Percentiles rank a stretch among this genome's conserved stretches.
Conservation (phyloP, 1,140 invertebrate species). For the Anastrepha obliqua region DNA sequence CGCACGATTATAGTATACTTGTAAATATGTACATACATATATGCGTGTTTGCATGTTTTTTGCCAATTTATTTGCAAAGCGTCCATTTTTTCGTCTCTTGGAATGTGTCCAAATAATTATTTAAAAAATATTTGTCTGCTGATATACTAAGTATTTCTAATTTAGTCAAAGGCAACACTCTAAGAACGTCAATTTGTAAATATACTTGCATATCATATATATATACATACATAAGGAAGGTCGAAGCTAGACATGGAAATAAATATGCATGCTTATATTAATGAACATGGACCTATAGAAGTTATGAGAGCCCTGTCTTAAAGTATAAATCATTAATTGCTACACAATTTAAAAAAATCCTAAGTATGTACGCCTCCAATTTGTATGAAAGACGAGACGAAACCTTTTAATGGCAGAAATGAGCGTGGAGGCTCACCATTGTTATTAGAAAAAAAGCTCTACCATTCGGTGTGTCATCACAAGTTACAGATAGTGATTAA, state of each 20-base stretch:
- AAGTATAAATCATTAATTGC: too few relatives aligned
- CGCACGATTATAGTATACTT: too few relatives aligned
- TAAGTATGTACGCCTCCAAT: too few relatives aligned
- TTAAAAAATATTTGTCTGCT: slow-evolving; percentile 52
- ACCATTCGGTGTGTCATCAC: too few relatives aligned
- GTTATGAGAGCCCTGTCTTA: too few relatives aligned
- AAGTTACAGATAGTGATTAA: too few relatives aligned
- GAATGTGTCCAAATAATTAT: slow-evolving; percentile 41
- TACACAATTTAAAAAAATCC: too few relatives aligned
- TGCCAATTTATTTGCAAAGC: background rate
- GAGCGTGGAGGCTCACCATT: too few relatives aligned
- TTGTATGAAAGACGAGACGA: too few relatives aligned
- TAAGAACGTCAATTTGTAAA: background rate
- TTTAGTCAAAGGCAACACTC: slow-evolving; percentile 27
- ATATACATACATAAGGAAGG: background rate
- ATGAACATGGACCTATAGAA: background rate
- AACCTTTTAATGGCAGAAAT: too few relatives aligned
- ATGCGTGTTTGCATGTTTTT: background rate
- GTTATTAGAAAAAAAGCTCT: too few relatives aligned
- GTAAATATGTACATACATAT: background rate
- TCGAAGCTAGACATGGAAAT: slow-evolving; percentile 18
- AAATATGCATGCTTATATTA: background rate
- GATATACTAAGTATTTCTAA: slow-evolving; percentile 51
- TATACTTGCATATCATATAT: background rate
- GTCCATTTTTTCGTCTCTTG: slow-evolving; percentile 30